phyloP scores from a whole-genome alignment of 2,888 invertebrate species.

The Siphonodentalium dalli region DNA sequence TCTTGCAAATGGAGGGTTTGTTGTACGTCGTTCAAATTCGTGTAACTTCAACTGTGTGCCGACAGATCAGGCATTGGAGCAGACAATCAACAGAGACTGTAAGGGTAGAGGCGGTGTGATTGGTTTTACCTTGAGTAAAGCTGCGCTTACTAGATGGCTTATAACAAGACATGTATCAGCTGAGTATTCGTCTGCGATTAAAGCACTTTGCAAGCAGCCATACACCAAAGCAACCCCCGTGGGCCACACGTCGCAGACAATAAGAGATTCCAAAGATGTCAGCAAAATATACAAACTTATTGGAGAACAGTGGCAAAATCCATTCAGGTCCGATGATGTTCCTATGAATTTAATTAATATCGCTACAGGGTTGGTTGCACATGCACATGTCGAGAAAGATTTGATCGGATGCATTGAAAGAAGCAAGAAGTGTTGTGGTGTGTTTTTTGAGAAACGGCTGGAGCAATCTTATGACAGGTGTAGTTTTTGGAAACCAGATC shows the following conservation, averaged over 20 bases:
- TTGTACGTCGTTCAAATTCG: background rate
- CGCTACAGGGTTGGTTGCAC: conserved; percentile 6
- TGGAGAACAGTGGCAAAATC: no score
- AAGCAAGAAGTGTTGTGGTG: no score
- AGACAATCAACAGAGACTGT: conserved; percentile 6
- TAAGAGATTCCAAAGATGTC: no score
- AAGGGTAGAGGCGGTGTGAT: conserved; percentile 7
- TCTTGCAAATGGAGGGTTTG: background rate
- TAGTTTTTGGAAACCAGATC: conserved; percentile 3
- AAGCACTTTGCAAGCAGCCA: no score
- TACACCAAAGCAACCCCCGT: no score
- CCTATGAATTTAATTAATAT: conserved; percentile 2
- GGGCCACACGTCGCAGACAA: no score
- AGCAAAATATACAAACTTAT: no score
- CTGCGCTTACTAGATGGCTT: conserved; percentile 6
- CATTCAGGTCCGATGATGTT: background rate
- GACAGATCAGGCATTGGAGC: conserved; percentile 12
- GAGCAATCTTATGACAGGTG: no score
- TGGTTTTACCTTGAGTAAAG: conserved; percentile 8
- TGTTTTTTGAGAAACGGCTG: background rate
- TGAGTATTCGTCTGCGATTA: no score
- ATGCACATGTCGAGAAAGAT: conserved; percentile 5
- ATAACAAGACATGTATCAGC: conserved; percentile 7
- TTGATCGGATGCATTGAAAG: background rate
- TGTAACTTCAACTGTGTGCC: conserved; percentile 5